These are phyloP conservation scores for Siniperca scherzeri DNA, from an alignment of 2,797 vertebrate genomes.

Conservation along the genomic window DNA sequence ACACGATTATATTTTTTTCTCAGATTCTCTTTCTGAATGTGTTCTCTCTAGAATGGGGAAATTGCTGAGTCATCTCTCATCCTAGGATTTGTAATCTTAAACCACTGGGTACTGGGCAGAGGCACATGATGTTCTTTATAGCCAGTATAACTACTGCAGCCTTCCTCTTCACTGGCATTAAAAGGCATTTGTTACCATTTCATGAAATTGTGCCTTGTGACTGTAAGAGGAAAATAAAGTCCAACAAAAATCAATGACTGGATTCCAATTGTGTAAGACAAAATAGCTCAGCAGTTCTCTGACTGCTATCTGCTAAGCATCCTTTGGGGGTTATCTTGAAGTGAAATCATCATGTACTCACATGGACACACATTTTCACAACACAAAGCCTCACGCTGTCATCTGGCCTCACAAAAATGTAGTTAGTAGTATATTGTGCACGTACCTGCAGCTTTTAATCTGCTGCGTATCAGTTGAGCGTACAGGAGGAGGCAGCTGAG, in stretches of 20 bases:
- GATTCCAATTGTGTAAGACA: conserved; percentile 17
- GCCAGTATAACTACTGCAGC: conserved; percentile 36
- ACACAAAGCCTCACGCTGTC: conserved; percentile 27
- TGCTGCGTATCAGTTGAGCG: conserved; percentile 17
- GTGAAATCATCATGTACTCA: conserved; percentile 27
- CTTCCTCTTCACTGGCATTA: conserved; percentile 27
- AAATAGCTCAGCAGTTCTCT: conserved; percentile 19
- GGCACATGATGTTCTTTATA: conserved; percentile 45
- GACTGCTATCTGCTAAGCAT: conserved; percentile 3
- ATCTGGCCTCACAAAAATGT: conserved; percentile 19
- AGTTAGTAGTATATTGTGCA: not conserved
- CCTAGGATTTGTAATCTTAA: conserved; percentile 44
- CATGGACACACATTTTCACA: conserved; percentile 16
- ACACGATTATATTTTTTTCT: conserved; percentile 41
- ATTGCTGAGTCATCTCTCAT: conserved; percentile 56
- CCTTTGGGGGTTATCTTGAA: conserved; percentile 26
- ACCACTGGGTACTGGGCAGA: conserved; percentile 14
- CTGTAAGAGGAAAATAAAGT: conserved; percentile 36
- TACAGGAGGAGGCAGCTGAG: not conserved
- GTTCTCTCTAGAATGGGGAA: conserved; percentile 6
- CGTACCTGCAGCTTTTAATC: conserved; percentile 36
- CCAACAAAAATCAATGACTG: conserved; percentile 47
- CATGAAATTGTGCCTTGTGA: conserved; percentile 32
- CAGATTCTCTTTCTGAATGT: conserved; percentile 16
- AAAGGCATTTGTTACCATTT: conserved; percentile 42